phyloP scores from a whole-genome alignment of 1,140 invertebrate genomes.

The Macrobrachium nipponense region DNA sequence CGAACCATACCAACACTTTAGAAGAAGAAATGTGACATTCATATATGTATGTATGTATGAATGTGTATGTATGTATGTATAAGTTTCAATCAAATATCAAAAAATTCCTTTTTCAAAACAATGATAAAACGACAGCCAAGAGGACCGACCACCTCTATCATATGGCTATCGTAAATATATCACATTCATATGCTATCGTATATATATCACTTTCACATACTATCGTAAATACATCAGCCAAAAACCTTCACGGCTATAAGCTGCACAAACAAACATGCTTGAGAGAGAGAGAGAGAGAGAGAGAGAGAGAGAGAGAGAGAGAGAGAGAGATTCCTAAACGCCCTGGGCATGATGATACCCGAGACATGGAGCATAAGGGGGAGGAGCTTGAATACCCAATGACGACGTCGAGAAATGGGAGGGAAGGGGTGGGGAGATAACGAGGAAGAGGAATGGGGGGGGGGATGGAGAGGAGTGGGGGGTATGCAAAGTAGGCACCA shows the following conservation, averaged over 20 bases:
- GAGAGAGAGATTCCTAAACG: not conserved
- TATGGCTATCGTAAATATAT: too few species aligned
- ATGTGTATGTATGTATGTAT: conserved; percentile 29
- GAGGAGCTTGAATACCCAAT: not conserved
- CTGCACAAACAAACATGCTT: too few species aligned
- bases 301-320: not conserved
- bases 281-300: too few species aligned
- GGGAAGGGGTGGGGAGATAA: not conserved
- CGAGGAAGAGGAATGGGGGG: not conserved
- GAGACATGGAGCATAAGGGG: not conserved
- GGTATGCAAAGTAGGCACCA: conserved; percentile 9
- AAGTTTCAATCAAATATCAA: not conserved
- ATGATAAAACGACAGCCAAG: too few species aligned
- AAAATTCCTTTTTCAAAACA: not conserved
- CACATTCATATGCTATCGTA: too few species aligned
- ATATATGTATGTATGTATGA: conserved; percentile 16
- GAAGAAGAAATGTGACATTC: too few species aligned
- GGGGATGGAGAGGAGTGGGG: not conserved
- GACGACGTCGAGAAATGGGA: not conserved
- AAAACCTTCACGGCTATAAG: too few species aligned
- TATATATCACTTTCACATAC: too few species aligned
- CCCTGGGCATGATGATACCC: not conserved
- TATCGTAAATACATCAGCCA: too few species aligned
- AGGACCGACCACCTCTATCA: too few species aligned
- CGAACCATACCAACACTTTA: too few species aligned